These are phyloP conservation scores for Rhodinocichla rosea DNA, from an alignment of 2,113 vertebrate genomes.

Conservation along the genomic window DNA sequence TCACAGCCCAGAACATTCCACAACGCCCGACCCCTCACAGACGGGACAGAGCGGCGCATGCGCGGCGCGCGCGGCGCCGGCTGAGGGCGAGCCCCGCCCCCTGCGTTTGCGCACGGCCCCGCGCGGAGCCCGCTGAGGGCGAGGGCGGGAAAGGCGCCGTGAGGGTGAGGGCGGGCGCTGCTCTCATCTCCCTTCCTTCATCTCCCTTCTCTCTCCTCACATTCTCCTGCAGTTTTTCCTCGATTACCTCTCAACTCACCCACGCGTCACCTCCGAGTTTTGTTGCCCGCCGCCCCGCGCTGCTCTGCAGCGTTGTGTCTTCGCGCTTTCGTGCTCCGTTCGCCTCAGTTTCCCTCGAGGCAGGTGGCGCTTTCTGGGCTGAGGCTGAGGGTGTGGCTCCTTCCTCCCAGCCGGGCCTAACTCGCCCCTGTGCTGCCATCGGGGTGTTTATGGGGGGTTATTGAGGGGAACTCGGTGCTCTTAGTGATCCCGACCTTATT, in stretches of 20 bases:
- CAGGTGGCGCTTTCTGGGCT: background rate
- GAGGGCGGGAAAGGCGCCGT: background rate
- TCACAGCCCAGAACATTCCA: too few species aligned
- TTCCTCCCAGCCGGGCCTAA: background rate
- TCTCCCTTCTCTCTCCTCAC: rapidly evolving
- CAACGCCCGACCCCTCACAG: too few species aligned
- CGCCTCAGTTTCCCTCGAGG: background rate
- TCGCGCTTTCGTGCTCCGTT: rapidly evolving
- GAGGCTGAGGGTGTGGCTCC: background rate
- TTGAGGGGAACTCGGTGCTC: rapidly evolving
- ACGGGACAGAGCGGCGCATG: too few species aligned
- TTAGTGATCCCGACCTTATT: rapidly evolving
- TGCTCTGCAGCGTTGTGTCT: too few species aligned
- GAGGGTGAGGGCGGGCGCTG: rapidly evolving
- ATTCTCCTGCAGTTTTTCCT: rapidly evolving
- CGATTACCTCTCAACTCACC: too few species aligned
- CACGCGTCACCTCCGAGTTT: background rate
- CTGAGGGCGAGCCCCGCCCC: background rate
- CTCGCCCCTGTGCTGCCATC: rapidly evolving
- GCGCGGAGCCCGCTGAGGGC: background rate
- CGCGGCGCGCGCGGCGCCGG: too few species aligned
- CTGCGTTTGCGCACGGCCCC: background rate
- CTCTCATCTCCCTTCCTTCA: rapidly evolving
- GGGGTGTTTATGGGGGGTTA: background rate
- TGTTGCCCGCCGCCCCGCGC: background rate